Base-by-base conservation (phyloP, 1,140 invertebrate genomes). In the Diabrotica virgifera region DNA sequence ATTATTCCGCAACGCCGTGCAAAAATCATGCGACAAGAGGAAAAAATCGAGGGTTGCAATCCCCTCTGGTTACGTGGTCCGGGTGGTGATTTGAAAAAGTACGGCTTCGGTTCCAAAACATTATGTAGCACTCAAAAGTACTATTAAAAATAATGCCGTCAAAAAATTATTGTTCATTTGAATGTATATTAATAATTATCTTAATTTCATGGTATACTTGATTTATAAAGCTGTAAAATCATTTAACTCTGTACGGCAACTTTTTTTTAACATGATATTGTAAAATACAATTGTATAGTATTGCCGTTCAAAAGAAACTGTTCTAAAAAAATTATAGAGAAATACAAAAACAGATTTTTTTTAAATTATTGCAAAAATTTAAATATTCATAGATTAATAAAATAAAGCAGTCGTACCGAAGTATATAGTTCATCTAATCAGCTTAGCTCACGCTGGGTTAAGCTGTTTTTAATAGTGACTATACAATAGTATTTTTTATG, bases 61-160 rank as follows among this genome's bases (percentile, higher is more conserved):
- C 1, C 40, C 40, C 40, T 46, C 38, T 46, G 9, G 24, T 57
- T 57, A 5, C 10, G 36, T 35, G 6, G 36, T 57, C 12, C 36
- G 5, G n/a, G n/a, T n/a, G n/a, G n/a, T n/a, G n/a, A n/a, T n/a
- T n/a, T n/a, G n/a, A n/a, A n/a, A n/a, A n/a, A 54, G 52, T 54
- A 54, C 52, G 52, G 7, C 52, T 54, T 54, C 52, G 0, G 52
- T 54, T 54, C 13, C 52, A 54, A 54, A 54, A 54, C 52, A 54
- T 54, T 2, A 54, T 54, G 9, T 54, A 59, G 58, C 8, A 59
- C 58, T 51, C 58, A 53, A 62, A 62, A 62, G 59, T 62, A 62
- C 51, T 62, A 62, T 62, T 62, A 62, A 62, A 62, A 53, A 53
- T 62, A 62, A 62, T 62, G 51, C 51, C 59, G 59, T 58, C 56